Conservation (phyloP, 2,797 vertebrate species). For the Phyllotis vaccarum region DNA sequence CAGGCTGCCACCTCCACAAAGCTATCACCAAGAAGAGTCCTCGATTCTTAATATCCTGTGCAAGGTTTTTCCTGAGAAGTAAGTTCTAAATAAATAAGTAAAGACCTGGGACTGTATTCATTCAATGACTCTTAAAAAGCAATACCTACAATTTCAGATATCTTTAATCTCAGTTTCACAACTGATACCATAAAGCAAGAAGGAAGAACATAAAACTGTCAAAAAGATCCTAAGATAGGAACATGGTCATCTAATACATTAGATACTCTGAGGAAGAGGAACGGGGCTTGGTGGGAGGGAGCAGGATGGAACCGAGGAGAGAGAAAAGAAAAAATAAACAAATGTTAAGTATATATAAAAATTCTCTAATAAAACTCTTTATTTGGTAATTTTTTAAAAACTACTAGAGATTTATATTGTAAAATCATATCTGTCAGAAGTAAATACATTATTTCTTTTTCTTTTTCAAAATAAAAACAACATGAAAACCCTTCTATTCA, state of each 20-base stretch:
- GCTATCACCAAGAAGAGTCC: neutral
- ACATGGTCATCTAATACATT: neutral
- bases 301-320: too few species aligned
- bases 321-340: neutral
- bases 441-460: neutral
- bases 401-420: neutral
- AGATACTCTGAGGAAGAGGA: neutral
- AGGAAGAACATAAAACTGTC: neutral
- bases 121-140: too few species aligned
- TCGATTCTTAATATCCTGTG: neutral
- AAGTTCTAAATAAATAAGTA: neutral
- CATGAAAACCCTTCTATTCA: neutral
- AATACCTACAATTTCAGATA: too few species aligned
- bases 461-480: conserved; percentile 30
- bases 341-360: neutral
- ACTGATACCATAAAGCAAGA: neutral
- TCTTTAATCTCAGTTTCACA: neutral
- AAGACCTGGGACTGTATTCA: neutral
- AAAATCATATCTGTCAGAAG: neutral
- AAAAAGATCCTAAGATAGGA: neutral
- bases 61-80: neutral
- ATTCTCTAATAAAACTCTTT: neutral
- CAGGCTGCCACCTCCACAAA: neutral
- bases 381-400: neutral
- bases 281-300: too few species aligned